Evolutionary conservation across 1,140 invertebrate genomes (phyloP).

Genomic region (Hylaeus anthracinus): DNA sequence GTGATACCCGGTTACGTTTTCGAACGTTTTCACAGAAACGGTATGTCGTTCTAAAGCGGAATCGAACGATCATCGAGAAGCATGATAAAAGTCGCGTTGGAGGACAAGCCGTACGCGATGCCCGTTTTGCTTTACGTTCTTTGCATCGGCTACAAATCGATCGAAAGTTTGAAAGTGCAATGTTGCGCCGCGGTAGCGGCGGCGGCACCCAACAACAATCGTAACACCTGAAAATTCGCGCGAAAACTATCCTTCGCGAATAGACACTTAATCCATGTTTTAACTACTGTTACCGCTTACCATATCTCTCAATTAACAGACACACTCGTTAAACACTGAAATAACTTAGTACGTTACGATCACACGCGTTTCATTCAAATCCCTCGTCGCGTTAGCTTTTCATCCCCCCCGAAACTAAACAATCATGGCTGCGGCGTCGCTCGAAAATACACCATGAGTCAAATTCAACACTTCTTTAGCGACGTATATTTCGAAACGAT

Average conservation of each 20-base stretch:
- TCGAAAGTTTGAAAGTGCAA: constrained; percentile 49
- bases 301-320: constrained; percentile 54
- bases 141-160: constrained; percentile 31
- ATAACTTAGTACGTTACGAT: constrained; percentile 28
- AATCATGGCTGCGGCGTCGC: constrained; percentile 65
- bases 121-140: neutral
- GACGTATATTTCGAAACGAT: neutral
- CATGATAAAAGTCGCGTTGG: neutral
- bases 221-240: constrained; percentile 59
- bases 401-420: constrained; percentile 65
- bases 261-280: neutral
- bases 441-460: constrained; percentile 44
- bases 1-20: constrained; percentile 33
- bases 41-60: neutral
- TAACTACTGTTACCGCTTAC: constrained; percentile 41
- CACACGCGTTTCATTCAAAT: constrained; percentile 60
- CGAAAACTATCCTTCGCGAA: constrained; percentile 54
- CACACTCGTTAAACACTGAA: constrained; percentile 28
- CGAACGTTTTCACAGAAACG: constrained; percentile 20
- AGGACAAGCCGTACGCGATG: neutral
- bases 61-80: neutral
- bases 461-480: constrained; percentile 10
- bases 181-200: constrained; percentile 40
- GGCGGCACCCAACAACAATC: constrained; percentile 31
- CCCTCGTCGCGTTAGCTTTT: constrained; percentile 54